Evolutionary conservation across 2,113 vertebrate species (phyloP).

Genomic region (Rhynchomys soricoides): DNA sequence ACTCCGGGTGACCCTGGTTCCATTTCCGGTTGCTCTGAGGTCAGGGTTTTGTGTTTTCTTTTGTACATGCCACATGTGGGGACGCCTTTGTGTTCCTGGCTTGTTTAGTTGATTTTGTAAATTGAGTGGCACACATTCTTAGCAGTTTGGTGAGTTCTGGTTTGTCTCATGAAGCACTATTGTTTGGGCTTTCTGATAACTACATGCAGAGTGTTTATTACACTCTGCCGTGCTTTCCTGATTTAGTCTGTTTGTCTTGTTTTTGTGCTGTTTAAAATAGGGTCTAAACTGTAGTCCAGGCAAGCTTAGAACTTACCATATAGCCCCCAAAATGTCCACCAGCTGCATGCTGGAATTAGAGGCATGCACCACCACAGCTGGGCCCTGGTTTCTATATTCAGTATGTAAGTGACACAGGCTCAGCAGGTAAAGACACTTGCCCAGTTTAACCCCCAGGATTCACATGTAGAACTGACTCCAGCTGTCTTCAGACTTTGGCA

Average conservation of each 20-base stretch:
- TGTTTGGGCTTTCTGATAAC: conserved; percentile 33
- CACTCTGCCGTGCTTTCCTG: not conserved
- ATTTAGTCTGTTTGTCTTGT: not conserved
- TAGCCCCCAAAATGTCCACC: not conserved
- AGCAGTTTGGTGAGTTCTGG: not conserved
- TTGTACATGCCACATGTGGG: not conserved
- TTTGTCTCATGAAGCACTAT: not conserved
- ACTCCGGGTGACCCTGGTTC: too few species aligned
- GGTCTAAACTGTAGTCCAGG: not conserved
- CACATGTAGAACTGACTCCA: not conserved
- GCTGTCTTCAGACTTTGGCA: not conserved
- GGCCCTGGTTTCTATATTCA: not conserved
- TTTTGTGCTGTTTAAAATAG: not conserved
- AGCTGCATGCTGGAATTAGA: not conserved
- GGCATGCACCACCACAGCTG: not conserved
- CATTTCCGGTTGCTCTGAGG: not conserved
- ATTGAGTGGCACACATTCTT: not conserved
- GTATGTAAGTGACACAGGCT: not conserved
- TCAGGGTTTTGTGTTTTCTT: not conserved
- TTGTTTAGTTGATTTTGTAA: not conserved
- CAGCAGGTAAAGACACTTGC: not conserved
- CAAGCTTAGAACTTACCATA: not conserved
- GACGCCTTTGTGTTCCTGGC: not conserved
- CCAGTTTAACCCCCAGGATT: not conserved
- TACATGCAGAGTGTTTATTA: not conserved